Percentiles rank a stretch among this genome's conserved stretches.
phyloP scores from a whole-genome alignment of 2,888 invertebrate genomes.

The Hermaeophaga mercurialis region DNA sequence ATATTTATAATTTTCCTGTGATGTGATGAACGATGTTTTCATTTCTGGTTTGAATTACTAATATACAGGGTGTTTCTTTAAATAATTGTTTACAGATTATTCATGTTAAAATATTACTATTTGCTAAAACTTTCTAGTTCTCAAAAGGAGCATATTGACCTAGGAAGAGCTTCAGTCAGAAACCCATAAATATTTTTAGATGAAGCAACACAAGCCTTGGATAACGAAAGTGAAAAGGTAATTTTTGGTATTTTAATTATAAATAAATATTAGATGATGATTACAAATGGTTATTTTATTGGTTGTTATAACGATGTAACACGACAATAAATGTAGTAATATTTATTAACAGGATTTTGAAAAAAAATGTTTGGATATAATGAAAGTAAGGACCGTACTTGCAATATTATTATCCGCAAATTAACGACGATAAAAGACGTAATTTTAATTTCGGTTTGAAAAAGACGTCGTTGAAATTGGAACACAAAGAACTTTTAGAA shows the following conservation, averaged over 20 bases:
- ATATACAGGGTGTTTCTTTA: no score
- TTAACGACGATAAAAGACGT: conserved; percentile 76
- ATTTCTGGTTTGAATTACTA: no score
- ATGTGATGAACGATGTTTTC: no score
- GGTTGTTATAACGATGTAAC: no score
- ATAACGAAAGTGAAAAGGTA: conserved; percentile 82
- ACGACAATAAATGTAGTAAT: background rate
- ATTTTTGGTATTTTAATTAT: no score
- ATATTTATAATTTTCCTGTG: no score
- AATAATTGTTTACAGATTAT: no score
- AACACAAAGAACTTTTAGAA: conserved; percentile 71
- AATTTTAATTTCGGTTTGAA: conserved; percentile 74
- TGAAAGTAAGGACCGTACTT: conserved; percentile 76
- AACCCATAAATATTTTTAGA: conserved; percentile 82
- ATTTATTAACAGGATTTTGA: no score
- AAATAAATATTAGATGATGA: no score
- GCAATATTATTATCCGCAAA: conserved; percentile 79
- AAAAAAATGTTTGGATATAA: conserved; percentile 50
- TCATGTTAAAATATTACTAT: no score
- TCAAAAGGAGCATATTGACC: conserved; percentile 89
- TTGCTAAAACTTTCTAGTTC: conserved; percentile 87
- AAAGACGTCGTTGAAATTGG: conserved; percentile 71
- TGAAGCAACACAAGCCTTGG: conserved; percentile 89
- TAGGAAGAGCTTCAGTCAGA: conserved; percentile 83
- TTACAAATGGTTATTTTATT: conserved; percentile 60